Percentiles rank a stretch among this genome's conserved stretches.
phyloP scores from a whole-genome alignment of 2,888 invertebrate genomes.

The Halocaridina rubra region DNA sequence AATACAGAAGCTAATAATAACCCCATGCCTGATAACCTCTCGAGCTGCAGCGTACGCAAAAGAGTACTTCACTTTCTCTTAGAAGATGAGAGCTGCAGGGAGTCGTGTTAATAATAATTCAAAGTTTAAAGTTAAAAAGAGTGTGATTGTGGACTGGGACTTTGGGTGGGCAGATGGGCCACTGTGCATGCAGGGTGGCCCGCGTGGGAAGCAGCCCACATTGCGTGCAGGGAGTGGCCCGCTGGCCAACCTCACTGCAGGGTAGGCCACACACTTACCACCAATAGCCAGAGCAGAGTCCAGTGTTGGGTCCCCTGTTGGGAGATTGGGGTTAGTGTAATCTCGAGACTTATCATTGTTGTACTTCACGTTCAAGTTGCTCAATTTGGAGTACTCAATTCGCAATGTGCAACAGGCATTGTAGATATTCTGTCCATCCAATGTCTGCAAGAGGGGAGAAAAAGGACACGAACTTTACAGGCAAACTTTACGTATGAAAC shows the following conservation, averaged over 20 bases:
- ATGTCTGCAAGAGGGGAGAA: constrained; percentile 81
- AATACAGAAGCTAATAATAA: too few species aligned
- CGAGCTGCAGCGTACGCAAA: too few species aligned
- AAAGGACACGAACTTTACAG: too few species aligned
- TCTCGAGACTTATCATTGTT: constrained; percentile 99
- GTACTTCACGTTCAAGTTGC: constrained; percentile 97
- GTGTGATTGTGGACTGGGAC: constrained; percentile 47
- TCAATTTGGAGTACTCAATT: constrained; percentile 99
- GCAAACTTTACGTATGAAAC: too few species aligned
- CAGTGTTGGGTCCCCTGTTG: constrained; percentile 85
- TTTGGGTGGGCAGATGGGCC: constrained; percentile 49
- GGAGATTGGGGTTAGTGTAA: constrained; percentile 98
- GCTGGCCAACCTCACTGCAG: constrained; percentile 38
- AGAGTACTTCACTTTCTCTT: too few species aligned
- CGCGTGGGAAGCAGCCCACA: constrained; percentile 52
- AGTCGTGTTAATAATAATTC: too few species aligned
- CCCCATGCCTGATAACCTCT: too few species aligned
- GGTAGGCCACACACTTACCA: constrained; percentile 56
- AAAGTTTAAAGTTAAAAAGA: too few species aligned
- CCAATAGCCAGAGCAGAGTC: constrained; percentile 70
- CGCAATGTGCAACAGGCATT: constrained; percentile 99
- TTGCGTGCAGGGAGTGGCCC: constrained; percentile 56
- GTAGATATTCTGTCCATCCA: constrained; percentile 99
- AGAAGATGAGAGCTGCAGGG: too few species aligned
- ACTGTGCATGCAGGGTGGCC: constrained; percentile 44